Evolutionary conservation across 1,140 invertebrate species (phyloP), one percentile per base, ranked within the genome.

Genomic region (Cherax quadricarinatus): DNA sequence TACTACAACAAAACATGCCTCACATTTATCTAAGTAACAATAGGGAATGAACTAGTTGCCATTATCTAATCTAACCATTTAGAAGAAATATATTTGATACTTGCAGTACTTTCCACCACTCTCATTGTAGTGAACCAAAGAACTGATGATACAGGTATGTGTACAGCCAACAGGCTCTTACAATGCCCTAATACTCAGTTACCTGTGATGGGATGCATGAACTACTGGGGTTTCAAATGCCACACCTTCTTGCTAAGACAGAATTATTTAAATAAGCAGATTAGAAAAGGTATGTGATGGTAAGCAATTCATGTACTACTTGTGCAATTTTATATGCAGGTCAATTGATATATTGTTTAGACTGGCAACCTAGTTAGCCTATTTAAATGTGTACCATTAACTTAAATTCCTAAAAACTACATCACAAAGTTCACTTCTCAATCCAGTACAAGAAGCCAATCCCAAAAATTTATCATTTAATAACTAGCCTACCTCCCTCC

Each of bases 361-460:
- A 70, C 66, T 70, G 66, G 21, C 66, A 70, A 18, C 66, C 14
- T 70, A 60, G 70, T 12, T 75, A 75, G 70, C n/a, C n/a, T 75
- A 75, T 75, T 14, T 75, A 75, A 7, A 70, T n/a, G 18, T 70
- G 18, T 70, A n/a, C 66, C 66, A 70, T 6, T 18, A 70, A 21
- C 66, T n/a, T 12, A 75, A 24, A 30, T 30, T 9, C n/a, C 70
- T 30, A 75, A 4, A 30, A 75, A 75, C 70, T 30, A 75, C 70
- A 75, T 30, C n/a, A 75, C 21, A 75, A 24, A 75, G n/a, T 75
- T 30, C 9, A 75, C 21, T 70, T 75, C 70, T 30, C 24, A 30
- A 75, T 75, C 24, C 70, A 30, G 70, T 75, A 75, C 70, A 75
- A 75, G 70, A n/a, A n/a, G 70, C 70, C 70, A 30, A 75, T 75